These are phyloP conservation scores for Spodoptera exigua DNA, from an alignment of 2,888 invertebrate species.

Conservation along the genomic window DNA sequence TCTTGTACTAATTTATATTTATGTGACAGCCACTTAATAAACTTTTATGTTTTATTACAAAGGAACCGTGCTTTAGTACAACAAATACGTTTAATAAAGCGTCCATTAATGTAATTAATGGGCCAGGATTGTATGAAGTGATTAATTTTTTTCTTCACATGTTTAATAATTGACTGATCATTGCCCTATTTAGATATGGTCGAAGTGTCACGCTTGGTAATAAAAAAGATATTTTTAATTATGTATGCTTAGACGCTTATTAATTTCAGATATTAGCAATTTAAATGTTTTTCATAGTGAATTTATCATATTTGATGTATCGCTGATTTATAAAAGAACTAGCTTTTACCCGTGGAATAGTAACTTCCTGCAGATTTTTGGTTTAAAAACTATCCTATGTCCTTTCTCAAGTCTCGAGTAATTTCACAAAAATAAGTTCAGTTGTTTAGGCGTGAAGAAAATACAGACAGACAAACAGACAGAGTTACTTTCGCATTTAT, in stretches of 20 bases:
- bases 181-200: constrained; percentile 27
- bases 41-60: constrained; percentile 29
- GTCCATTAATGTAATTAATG: constrained; percentile 39
- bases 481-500: no score
- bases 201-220: constrained; percentile 1
- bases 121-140: constrained; percentile 9
- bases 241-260: constrained; percentile 1
- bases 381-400: no score
- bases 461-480: no score
- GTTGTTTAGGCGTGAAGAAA: no score
- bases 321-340: no score
- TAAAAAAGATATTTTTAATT: constrained; percentile 5
- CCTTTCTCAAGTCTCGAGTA: no score
- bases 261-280: no score
- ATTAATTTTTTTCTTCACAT: constrained; percentile 13
- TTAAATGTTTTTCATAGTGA: no score
- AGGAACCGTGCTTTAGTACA: constrained; percentile 5
- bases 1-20: constrained; percentile 51
- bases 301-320: no score
- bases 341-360: no score
- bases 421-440: no score
- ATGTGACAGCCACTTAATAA: constrained; percentile 24
- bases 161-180: constrained; percentile 18
- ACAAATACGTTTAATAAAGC: constrained; percentile 36
- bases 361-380: no score